Conservation (phyloP, 2,797 vertebrate genomes). For the Labroides dimidiatus region DNA sequence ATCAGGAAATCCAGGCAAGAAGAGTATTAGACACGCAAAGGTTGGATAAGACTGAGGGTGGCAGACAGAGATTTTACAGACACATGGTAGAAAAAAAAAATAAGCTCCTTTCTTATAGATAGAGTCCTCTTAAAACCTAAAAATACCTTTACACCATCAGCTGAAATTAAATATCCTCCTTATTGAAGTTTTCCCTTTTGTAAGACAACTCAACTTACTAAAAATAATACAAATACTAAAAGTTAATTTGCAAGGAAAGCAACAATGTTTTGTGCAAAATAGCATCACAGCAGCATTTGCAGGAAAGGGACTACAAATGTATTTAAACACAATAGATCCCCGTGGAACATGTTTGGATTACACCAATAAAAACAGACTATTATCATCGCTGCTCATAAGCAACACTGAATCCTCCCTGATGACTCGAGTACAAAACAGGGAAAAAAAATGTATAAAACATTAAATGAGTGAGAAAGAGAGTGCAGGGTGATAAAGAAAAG, state of each 20-base stretch:
- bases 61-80: too few species aligned
- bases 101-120: too few species aligned
- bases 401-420: slow-evolving; percentile 38
- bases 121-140: too few species aligned
- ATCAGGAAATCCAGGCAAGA: neutral
- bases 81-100: too few species aligned
- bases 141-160: too few species aligned
- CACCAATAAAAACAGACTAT: slow-evolving; percentile 54
- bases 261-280: slow-evolving; percentile 14
- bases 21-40: too few species aligned
- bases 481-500: neutral
- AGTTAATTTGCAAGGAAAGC: slow-evolving; percentile 45
- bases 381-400: slow-evolving; percentile 45
- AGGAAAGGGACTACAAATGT: slow-evolving; percentile 41
- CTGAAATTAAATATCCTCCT: slow-evolving; percentile 3
- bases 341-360: slow-evolving; percentile 40
- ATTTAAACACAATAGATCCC: slow-evolving; percentile 52
- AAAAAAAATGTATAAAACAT: neutral
- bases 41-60: too few species aligned
- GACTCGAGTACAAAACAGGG: slow-evolving; percentile 22
- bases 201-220: slow-evolving; percentile 13
- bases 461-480: slow-evolving; percentile 10
- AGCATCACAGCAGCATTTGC: slow-evolving; percentile 15
- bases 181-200: neutral
- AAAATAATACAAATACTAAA: neutral